phyloP scores from a whole-genome alignment of 2,888 invertebrate species.

The Laothoe populi region DNA sequence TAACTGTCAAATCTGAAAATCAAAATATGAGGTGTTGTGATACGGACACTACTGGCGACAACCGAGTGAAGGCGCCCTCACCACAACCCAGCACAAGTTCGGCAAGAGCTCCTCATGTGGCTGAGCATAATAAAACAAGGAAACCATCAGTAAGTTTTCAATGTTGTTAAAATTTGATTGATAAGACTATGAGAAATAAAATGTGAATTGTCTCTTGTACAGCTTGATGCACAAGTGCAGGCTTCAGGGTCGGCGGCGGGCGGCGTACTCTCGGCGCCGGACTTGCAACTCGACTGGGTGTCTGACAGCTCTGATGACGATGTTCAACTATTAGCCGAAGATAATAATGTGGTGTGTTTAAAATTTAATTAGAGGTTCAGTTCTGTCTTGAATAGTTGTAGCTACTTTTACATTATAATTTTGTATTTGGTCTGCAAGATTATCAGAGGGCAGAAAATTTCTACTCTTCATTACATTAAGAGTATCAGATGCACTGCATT shows the following conservation, averaged over 20 bases:
- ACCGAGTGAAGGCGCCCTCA: slow-evolving; percentile 51
- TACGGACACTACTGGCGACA: slow-evolving; percentile 56
- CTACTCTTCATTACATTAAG: too few relatives aligned
- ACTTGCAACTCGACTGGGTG: slow-evolving; percentile 91
- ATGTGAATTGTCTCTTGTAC: not conserved
- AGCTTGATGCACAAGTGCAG: slow-evolving; percentile 32
- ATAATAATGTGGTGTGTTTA: slow-evolving; percentile 36
- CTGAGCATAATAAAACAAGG: slow-evolving; percentile 4
- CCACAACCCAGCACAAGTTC: slow-evolving; percentile 58
- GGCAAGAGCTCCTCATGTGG: not conserved
- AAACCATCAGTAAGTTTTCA: not conserved
- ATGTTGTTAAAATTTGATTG: not conserved
- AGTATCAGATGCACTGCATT: too few relatives aligned
- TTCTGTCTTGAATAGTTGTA: too few relatives aligned
- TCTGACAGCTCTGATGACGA: slow-evolving; percentile 87
- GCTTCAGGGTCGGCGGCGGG: slow-evolving; percentile 35
- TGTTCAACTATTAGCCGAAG: slow-evolving; percentile 80
- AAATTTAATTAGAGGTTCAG: not conserved
- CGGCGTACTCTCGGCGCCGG: slow-evolving; percentile 87
- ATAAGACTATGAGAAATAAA: not conserved
- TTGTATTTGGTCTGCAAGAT: not conserved
- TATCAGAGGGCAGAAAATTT: too few relatives aligned
- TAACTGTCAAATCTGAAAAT: slow-evolving; percentile 60
- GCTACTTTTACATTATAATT: too few relatives aligned
- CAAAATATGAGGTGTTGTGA: slow-evolving; percentile 48